Conservation (phyloP, 1,140 invertebrate species). For the Caligus rogercresseyi region DNA sequence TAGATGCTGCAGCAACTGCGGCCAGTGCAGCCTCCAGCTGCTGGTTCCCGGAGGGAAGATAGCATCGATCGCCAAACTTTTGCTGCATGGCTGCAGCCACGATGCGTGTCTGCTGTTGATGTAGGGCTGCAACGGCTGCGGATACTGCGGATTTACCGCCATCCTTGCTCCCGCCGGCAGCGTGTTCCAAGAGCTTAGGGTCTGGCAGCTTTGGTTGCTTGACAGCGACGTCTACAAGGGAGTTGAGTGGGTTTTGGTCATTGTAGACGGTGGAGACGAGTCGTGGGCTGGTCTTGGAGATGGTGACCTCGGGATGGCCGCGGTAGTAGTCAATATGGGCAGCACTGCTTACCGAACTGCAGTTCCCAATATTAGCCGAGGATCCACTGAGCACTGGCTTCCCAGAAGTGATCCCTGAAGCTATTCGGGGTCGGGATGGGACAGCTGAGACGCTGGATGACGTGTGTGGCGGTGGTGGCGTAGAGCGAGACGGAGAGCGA, state of each 20-base stretch:
- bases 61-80: not conserved
- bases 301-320: slow-evolving; percentile 17
- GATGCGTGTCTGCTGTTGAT: not conserved
- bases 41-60: not conserved
- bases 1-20: not conserved
- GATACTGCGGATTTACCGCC: not conserved
- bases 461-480: not conserved
- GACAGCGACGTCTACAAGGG: slow-evolving; percentile 12
- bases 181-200: not conserved
- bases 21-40: not conserved
- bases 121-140: not conserved
- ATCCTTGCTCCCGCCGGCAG: too few species aligned
- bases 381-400: slow-evolving; percentile 1
- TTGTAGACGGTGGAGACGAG: not conserved
- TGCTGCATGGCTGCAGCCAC: not conserved
- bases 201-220: slow-evolving; percentile 13
- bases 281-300: slow-evolving; percentile 15
- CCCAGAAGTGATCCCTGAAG: not conserved
- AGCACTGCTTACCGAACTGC: too few species aligned
- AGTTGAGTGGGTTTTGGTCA: slow-evolving; percentile 2
- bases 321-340: slow-evolving; percentile 2
- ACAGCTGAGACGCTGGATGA: not conserved
- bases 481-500: not conserved
- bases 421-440: not conserved
- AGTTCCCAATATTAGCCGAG: too few species aligned